Evolutionary conservation across 2,113 vertebrate genomes (phyloP).

Genomic region (Nothobranchius furzeri): DNA sequence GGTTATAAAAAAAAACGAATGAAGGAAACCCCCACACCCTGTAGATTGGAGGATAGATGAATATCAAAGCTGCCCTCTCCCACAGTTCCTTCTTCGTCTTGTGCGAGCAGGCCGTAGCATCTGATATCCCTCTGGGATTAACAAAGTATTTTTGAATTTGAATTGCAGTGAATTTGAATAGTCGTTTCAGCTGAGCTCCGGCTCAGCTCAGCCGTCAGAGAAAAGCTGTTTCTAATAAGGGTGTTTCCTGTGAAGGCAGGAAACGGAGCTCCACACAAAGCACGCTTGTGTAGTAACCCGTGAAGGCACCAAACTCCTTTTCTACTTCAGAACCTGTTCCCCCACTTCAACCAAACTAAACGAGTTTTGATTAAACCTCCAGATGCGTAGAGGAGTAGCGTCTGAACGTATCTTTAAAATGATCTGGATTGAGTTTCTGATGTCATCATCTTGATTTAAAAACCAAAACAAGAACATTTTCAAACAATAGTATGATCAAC

Average conservation of each 20-base stretch:
- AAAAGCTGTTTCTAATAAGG: constrained; percentile 88
- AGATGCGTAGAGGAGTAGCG: too few species aligned
- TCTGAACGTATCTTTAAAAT: too few species aligned
- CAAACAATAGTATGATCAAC: too few species aligned
- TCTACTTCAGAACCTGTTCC: constrained; percentile 14
- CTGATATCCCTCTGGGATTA: constrained; percentile 22
- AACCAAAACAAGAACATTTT: background rate
- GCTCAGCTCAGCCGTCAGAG: constrained; percentile 67
- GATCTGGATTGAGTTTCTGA: background rate
- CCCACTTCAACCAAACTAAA: constrained; percentile 7
- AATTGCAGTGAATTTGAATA: constrained; percentile 3
- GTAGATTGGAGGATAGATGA: constrained; percentile 63
- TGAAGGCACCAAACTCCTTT: constrained; percentile 59
- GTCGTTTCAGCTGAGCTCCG: constrained; percentile 61
- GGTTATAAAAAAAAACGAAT: constrained; percentile 54
- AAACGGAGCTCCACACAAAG: constrained; percentile 83
- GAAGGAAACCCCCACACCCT: constrained; percentile 57
- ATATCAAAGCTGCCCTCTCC: constrained; percentile 62
- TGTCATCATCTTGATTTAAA: background rate
- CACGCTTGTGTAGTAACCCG: constrained; percentile 60
- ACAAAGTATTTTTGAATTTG: too few species aligned
- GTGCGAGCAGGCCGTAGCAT: constrained; percentile 32
- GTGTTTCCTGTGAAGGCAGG: constrained; percentile 84
- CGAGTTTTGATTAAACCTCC: too few species aligned
- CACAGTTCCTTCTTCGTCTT: constrained; percentile 30